A percentile compares a stretch with the other conserved stretches of the same genome.
These are phyloP conservation scores for Plebejus argus DNA, from an alignment of 2,888 invertebrate genomes.

Conservation along the genomic window DNA sequence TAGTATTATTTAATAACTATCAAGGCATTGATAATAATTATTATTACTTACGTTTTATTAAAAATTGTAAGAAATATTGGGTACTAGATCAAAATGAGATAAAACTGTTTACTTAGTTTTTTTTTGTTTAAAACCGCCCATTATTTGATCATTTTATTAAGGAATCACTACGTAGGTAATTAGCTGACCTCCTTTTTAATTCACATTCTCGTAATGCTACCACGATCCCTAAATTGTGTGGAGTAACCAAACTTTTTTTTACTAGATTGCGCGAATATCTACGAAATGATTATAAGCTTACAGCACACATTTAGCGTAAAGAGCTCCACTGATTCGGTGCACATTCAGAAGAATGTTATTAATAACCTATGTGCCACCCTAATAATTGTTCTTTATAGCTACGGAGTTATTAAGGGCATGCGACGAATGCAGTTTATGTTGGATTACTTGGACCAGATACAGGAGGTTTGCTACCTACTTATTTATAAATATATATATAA, in stretches of 20 bases:
- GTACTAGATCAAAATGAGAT: too few relatives aligned
- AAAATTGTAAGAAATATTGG: too few relatives aligned
- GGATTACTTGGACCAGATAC: neutral
- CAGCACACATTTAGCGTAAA: neutral
- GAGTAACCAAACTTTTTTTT: neutral
- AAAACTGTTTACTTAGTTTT: too few relatives aligned
- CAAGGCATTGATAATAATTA: too few relatives aligned
- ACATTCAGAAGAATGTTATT: neutral
- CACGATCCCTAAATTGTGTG: neutral
- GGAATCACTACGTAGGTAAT: too few relatives aligned
- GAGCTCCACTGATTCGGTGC: neutral
- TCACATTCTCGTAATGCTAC: too few relatives aligned
- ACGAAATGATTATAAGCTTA: neutral
- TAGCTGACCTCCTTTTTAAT: too few relatives aligned
- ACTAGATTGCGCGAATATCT: neutral
- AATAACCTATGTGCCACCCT: neutral
- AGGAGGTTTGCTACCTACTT: neutral
- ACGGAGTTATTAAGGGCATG: neutral
- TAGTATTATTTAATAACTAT: too few relatives aligned
- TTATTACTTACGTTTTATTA: too few relatives aligned
- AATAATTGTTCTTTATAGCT: neutral
- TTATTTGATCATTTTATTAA: too few relatives aligned
- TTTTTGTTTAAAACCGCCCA: too few relatives aligned
- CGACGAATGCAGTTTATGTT: neutral
- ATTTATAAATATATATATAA: too few relatives aligned